A percentile compares a stretch with the other conserved stretches of the same genome.
Evolutionary conservation across 2,888 invertebrate genomes (phyloP).

Genomic region (Callyntrura sp.): DNA sequence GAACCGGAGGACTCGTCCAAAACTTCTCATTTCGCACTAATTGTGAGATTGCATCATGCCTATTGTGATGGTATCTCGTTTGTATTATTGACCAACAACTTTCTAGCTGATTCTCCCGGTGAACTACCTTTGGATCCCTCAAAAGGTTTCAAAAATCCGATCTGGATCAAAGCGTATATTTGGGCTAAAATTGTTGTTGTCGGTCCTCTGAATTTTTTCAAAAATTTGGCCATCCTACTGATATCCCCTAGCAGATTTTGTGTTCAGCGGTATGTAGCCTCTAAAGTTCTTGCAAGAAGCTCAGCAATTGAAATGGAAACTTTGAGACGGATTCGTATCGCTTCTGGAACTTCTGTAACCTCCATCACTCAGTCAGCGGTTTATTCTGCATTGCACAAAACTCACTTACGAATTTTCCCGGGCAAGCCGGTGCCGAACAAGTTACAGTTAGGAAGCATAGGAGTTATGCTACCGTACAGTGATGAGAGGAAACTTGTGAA

Average conservation of each 20-base stretch:
- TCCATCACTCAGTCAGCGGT: constrained; percentile 79
- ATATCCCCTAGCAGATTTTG: constrained; percentile 68
- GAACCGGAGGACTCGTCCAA: neutral
- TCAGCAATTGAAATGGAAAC: constrained; percentile 70
- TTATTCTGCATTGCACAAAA: constrained; percentile 76
- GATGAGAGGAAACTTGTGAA: constrained; percentile 77
- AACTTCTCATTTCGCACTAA: constrained; percentile 75
- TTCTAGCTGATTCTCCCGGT: constrained; percentile 78
- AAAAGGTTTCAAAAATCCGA: constrained; percentile 77
- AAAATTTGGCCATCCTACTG: constrained; percentile 72
- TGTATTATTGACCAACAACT: constrained; percentile 78
- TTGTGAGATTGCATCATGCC: constrained; percentile 80
- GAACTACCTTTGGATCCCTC: constrained; percentile 80
- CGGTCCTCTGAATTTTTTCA: constrained; percentile 79
- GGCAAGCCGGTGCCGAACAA: constrained; percentile 69
- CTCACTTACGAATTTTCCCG: constrained; percentile 72
- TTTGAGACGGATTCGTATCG: constrained; percentile 73
- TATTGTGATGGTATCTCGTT: constrained; percentile 81
- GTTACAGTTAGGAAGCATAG: constrained; percentile 77
- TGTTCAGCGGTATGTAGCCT: constrained; percentile 67
- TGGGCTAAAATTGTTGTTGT: constrained; percentile 79
- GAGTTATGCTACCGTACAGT: constrained; percentile 81
- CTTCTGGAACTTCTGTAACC: constrained; percentile 77
- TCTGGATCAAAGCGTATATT: constrained; percentile 74
- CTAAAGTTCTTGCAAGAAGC: constrained; percentile 77